These are phyloP conservation scores for Ophthalmolycus amberensis DNA, from an alignment of 2,113 vertebrate genomes.

Conservation along the genomic window DNA sequence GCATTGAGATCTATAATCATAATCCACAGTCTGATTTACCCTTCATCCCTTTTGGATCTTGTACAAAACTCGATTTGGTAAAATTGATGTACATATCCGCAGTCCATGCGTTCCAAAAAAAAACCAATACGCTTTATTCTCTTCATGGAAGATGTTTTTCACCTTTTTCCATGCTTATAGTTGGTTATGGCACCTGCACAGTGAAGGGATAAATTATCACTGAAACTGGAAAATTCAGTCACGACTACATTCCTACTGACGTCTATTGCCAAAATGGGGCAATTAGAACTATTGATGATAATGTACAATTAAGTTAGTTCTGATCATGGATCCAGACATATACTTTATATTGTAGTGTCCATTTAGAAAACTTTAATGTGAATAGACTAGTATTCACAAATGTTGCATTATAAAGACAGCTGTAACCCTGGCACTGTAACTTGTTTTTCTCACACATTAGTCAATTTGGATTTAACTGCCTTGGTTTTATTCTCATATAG, in stretches of 20 bases:
- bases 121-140: background rate
- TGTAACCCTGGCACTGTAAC: background rate
- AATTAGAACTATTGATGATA: background rate
- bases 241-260: background rate
- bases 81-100: background rate
- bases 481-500: constrained; percentile 66
- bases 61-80: background rate
- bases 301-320: background rate
- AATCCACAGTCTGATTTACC: background rate
- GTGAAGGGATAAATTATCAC: background rate
- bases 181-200: background rate
- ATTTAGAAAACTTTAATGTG: background rate
- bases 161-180: background rate
- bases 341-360: background rate
- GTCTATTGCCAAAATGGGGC: background rate
- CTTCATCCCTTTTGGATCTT: background rate
- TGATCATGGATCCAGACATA: background rate
- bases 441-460: background rate
- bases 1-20: background rate
- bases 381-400: background rate
- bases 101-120: background rate
- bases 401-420: background rate
- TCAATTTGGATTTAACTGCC: background rate
- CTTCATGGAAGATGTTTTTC: background rate
- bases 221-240: background rate